Percentiles rank a stretch among this genome's conserved stretches.
Evolutionary conservation across 2,797 vertebrate species (phyloP).

Genomic region (Carcharodon carcharias): DNA sequence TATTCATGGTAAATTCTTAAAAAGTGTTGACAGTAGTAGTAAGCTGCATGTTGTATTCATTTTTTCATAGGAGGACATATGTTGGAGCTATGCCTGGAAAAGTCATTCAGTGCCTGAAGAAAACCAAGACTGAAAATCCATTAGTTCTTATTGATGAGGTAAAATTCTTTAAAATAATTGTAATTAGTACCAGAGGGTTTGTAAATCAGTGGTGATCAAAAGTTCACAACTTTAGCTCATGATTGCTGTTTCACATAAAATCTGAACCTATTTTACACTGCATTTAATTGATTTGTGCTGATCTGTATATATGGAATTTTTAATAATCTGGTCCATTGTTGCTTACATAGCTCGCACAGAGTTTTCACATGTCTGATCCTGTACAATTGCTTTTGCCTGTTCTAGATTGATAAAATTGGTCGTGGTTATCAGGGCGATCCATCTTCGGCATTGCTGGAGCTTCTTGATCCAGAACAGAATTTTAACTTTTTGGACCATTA

Average conservation of each 20-base stretch:
- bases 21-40: background rate
- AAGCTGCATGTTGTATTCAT: background rate
- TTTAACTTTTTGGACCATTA: conserved; percentile 95
- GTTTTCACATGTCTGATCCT: background rate
- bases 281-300: background rate
- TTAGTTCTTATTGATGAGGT: conserved; percentile 95
- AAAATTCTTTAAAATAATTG: background rate
- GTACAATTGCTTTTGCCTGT: background rate
- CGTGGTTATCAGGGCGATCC: conserved; percentile 95
- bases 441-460: conserved; percentile 84
- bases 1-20: background rate
- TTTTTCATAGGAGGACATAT: conserved; percentile 77
- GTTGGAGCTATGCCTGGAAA: conserved; percentile 98
- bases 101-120: conserved; percentile 96
- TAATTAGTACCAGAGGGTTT: background rate
- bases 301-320: background rate
- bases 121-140: conserved; percentile 94
- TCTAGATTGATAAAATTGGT: conserved; percentile 93
- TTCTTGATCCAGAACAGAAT: conserved; percentile 94
- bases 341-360: background rate
- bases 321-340: background rate
- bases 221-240: background rate
- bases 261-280: background rate
- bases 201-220: background rate
- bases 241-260: background rate